Evolutionary conservation across 2,888 invertebrate species (phyloP), one percentile per base, ranked within the genome.

Genomic region (Pollenia griseotomentosa): DNA sequence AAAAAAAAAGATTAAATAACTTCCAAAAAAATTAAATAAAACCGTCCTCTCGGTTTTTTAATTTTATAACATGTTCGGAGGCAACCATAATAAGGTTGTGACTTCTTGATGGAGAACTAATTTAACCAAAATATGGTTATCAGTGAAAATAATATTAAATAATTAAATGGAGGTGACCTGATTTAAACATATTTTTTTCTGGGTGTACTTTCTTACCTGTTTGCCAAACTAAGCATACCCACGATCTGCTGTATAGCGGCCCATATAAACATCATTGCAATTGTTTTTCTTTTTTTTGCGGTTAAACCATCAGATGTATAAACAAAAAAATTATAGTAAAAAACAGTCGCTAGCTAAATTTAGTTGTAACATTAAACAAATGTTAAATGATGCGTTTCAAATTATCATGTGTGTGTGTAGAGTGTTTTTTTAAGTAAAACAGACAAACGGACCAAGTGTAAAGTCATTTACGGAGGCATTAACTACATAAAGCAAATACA

Each of bases 291-390:
- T 70, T n/a, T 68, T 48, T 79, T 65, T 48, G 40, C 53, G 16
- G n/a, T 59, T 40, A 79, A 59, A 42, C n/a, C 59, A 70, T 51
- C 68, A 70, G 79, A 79, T 79, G 79, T 68, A 51, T 51, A 42
- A 55, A 55, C 53, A 65, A 48, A 4, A 48, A 42, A 19, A 16
- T 16, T 2, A 33, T 59, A 9, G 10, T 1, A 48, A 42, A 40
- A 61, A 53, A 42, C 40, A 40, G 10, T 2, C 46, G 12, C n/a
- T 51, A 71, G 40, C 48, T 51, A 79, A 70, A 79, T 79, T 79
- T 61, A 70, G 70, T 51, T 61, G 79, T 44, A 16, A 79, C 59
- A 68, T 68, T 78, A 68, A 78, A 80, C 61, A 80, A 71, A 70
- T 61, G 42, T 23, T 53, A 71, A 46, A 46, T 74, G 51, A 74